These are phyloP conservation scores for Masticophis lateralis DNA, from an alignment of 2,797 vertebrate species.

Conservation along the genomic window DNA sequence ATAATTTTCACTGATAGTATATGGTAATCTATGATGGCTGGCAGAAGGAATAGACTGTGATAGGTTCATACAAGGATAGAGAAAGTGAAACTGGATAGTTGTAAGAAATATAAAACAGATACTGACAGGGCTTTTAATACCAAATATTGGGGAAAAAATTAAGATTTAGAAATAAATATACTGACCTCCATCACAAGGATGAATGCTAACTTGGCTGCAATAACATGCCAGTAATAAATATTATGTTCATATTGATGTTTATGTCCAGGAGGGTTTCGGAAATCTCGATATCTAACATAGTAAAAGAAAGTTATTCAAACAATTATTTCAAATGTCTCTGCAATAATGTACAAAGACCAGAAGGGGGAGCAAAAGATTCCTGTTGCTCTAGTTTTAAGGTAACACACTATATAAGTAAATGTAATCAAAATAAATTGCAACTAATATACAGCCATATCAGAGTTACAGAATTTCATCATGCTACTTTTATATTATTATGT, in stretches of 20 bases:
- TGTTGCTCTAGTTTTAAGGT: not conserved
- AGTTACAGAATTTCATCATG: not conserved
- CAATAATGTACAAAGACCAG: slow-evolving; percentile 44
- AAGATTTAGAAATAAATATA: not conserved
- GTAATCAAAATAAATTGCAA: accelerated
- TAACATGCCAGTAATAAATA: slow-evolving; percentile 90
- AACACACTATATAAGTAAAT: not conserved
- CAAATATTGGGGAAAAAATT: not conserved
- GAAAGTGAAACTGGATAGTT: not conserved
- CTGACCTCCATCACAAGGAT: slow-evolving; percentile 92
- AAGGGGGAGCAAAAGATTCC: slow-evolving; percentile 58
- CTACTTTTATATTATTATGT: not conserved
- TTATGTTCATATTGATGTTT: slow-evolving; percentile 82
- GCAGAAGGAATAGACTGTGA: not conserved
- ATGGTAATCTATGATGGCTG: not conserved
- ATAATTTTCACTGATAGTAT: not conserved
- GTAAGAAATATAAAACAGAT: not conserved
- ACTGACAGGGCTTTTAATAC: not conserved
- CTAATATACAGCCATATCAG: not conserved
- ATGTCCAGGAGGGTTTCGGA: slow-evolving; percentile 86
- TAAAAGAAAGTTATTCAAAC: not conserved
- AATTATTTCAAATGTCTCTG: slow-evolving; percentile 13
- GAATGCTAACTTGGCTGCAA: slow-evolving; percentile 91
- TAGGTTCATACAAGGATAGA: not conserved
- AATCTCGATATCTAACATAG: slow-evolving; percentile 85